A percentile compares a stretch with the other conserved stretches of the same genome.
phyloP scores from a whole-genome alignment of 53 echinoderm and acorn worm species.

The Temnopleurus reevesii region DNA sequence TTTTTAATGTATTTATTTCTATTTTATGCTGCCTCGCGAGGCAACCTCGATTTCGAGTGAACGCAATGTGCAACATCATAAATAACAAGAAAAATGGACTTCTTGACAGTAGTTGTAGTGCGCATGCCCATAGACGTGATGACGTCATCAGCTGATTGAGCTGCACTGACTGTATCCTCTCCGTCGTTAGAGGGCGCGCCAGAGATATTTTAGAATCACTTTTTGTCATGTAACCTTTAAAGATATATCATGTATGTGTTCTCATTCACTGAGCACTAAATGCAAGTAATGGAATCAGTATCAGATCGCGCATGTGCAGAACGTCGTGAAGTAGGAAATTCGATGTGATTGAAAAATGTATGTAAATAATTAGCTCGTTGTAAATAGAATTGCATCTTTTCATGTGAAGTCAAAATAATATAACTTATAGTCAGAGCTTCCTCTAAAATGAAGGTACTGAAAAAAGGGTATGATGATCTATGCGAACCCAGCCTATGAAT shows the following conservation, averaged over 20 bases:
- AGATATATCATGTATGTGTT: no score
- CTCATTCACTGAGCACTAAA: background rate
- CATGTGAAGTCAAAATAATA: background rate
- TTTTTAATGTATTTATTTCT: background rate
- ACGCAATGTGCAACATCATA: constrained; percentile 61
- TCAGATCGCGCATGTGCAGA: background rate
- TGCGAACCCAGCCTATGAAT: background rate
- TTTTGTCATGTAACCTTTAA: background rate
- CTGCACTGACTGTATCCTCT: constrained; percentile 47
- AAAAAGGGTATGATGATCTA: constrained; percentile 29
- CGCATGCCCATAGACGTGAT: constrained; percentile 34
- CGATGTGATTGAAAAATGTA: background rate
- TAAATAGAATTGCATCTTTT: constrained; percentile 20
- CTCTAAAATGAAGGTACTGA: background rate
- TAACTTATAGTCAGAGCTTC: constrained; percentile 20
- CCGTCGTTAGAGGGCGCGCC: constrained; percentile 40
- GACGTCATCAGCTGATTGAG: constrained; percentile 59
- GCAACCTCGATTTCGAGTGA: constrained; percentile 59
- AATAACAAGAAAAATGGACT: constrained; percentile 58
- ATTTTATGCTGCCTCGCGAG: constrained; percentile 11
- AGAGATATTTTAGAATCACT: background rate
- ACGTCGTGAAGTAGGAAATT: no score
- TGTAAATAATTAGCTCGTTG: background rate
- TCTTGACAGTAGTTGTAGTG: constrained; percentile 52
- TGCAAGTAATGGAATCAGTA: background rate